phyloP scores from a whole-genome alignment of 2,888 invertebrate genomes.

The Ganaspis brasiliensis region DNA sequence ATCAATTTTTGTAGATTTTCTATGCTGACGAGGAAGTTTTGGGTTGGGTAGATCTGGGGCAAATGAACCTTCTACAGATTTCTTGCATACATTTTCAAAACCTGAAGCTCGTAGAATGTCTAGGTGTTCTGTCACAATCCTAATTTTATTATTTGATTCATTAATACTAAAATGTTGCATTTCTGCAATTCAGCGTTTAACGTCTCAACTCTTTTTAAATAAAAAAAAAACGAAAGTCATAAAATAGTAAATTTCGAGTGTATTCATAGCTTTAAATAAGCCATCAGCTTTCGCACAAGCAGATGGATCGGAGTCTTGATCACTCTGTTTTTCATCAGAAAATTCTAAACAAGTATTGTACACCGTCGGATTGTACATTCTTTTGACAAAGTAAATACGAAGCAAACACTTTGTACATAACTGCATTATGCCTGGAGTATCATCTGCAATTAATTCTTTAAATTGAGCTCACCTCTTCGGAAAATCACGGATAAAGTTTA shows the following conservation, averaged over 20 bases:
- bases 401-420: slow-evolving; percentile 54
- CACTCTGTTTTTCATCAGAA: slow-evolving; percentile 35
- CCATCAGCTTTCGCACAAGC: slow-evolving; percentile 52
- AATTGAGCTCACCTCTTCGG: slow-evolving; percentile 55
- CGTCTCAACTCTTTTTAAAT: slow-evolving; percentile 48
- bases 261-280: slow-evolving; percentile 47
- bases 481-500: too few species aligned
- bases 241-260: slow-evolving; percentile 45
- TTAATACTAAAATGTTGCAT: slow-evolving; percentile 52
- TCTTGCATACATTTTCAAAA: slow-evolving; percentile 33
- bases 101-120: slow-evolving; percentile 44
- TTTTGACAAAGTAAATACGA: slow-evolving; percentile 55
- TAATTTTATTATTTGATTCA: slow-evolving; percentile 38
- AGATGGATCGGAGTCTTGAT: slow-evolving; percentile 19
- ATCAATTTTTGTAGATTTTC: too few species aligned
- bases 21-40: neutral
- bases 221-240: slow-evolving; percentile 53
- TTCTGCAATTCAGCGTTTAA: slow-evolving; percentile 47
- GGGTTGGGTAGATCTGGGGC: neutral
- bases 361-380: slow-evolving; percentile 48
- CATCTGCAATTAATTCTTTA: slow-evolving; percentile 49
- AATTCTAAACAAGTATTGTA: slow-evolving; percentile 48
- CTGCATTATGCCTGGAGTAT: slow-evolving; percentile 34
- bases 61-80: slow-evolving; percentile 6
- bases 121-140: slow-evolving; percentile 10